Base-by-base conservation (phyloP, 2,888 invertebrate species). In the Drosophila anceps region DNA sequence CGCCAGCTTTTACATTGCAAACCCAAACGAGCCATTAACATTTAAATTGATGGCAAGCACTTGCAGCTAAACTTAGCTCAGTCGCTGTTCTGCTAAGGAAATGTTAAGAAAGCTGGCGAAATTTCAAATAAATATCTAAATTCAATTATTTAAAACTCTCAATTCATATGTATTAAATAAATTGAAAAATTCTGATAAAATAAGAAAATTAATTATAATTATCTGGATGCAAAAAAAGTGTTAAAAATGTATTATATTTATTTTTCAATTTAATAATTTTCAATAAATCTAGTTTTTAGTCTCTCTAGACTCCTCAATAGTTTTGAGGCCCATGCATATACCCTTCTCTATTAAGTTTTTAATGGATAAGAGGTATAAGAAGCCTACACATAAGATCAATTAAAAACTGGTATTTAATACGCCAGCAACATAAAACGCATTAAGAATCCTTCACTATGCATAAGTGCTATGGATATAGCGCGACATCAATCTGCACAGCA, bases 31-130 rank as follows among this genome's bases (percentile, higher is more conserved):
- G 57, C 82, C 82, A 84, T 84, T 83, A 85, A 81, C 86, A 81
- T 88, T 88, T 76, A 79, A 84, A 88, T 86, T 88, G 84, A 86
- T 84, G 87, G 69, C 63, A 62, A 67, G 67, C 82, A 69, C 69
- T 83, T 68, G 83, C 77, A 73, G 37, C 68, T 63, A 50, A 67
- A 61, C 46, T 68, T 57, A 62, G 68, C 54, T 68, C 61, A 58
- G 35, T 57, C 39, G 18, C 18, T 41, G 29, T 41, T 37, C 76
- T 80, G 71, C 81, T 58, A 76, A 53, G 4, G 18, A 20, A 60
- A 76, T 77, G 77, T 77, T 71, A 71, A 35, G 29, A 51, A 35
- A 58, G 44, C 33, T 27, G 57, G 46, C 10, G n/a, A 67, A 69
- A 27, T 20, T 55, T 20, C 4, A 29, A 63, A n/a, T 41, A 54